Percentiles rank a stretch among this genome's conserved stretches.
Conservation (phyloP, 2,888 invertebrate genomes). For the Thecophora atra region DNA sequence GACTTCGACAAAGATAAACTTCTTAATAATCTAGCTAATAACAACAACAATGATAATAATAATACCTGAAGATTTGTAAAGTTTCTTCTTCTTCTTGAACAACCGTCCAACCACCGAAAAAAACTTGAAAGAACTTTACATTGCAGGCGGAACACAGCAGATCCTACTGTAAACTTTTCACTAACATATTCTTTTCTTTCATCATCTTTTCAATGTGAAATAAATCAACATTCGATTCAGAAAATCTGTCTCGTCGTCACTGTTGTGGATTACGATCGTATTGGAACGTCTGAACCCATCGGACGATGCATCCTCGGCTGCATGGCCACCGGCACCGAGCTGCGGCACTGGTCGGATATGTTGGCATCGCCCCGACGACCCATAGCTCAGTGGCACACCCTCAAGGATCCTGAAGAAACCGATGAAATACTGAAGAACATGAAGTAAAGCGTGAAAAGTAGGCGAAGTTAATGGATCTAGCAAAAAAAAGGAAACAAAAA, state of each 20-base stretch:
- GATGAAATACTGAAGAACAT: conserved; percentile 65
- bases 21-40: not conserved
- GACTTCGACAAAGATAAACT: not conserved
- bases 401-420: conserved; percentile 94
- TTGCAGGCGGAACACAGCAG: not conserved
- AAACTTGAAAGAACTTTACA: not conserved
- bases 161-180: conserved; percentile 24
- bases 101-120: conserved; percentile 40
- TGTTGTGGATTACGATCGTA: conserved; percentile 99
- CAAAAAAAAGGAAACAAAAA: conserved; percentile 3
- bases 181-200: conserved; percentile 44
- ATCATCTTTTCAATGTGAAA: not conserved
- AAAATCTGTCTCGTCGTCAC: conserved; percentile 99
- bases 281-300: conserved; percentile 99
- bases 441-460: conserved; percentile 56
- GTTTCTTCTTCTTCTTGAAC: conserved; percentile 51
- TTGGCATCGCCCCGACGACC: conserved; percentile 98
- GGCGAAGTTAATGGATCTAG: conserved; percentile 34
- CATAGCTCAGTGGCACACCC: conserved; percentile 99
- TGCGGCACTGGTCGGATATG: conserved; percentile 99
- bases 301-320: conserved; percentile 97
- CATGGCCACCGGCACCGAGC: conserved; percentile 96
- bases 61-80: conserved; percentile 19
- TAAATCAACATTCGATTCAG: conserved; percentile 68
- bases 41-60: conserved; percentile 10